phyloP scores from a whole-genome alignment of 2,113 vertebrate species.

The Solenodon paradoxus region DNA sequence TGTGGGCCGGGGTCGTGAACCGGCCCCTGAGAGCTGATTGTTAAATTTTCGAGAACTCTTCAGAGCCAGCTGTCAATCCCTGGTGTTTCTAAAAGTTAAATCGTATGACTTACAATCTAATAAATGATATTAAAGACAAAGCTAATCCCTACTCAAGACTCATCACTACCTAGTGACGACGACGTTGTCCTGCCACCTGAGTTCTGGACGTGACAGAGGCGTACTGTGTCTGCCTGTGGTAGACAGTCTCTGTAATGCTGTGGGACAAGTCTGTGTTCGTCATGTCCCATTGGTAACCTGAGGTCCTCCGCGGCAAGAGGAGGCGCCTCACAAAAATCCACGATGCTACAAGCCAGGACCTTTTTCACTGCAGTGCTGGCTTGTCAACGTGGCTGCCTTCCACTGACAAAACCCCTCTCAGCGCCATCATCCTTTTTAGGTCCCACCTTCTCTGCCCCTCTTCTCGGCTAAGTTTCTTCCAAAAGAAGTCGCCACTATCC shows the following conservation, averaged over 20 bases:
- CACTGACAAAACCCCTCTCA: background rate
- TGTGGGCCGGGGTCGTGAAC: background rate
- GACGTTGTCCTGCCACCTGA: background rate
- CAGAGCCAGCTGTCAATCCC: background rate
- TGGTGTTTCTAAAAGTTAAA: background rate
- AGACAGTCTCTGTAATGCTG: background rate
- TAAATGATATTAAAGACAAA: background rate
- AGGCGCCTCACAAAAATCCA: background rate
- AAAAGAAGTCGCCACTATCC: background rate
- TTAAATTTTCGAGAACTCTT: background rate
- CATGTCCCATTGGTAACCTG: background rate
- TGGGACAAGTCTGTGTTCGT: background rate
- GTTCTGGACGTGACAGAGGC: background rate
- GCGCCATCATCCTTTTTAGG: background rate
- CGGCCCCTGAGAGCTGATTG: background rate
- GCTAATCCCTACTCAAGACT: background rate
- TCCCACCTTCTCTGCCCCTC: background rate
- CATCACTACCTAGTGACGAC: background rate
- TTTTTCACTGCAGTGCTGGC: background rate
- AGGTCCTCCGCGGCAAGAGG: background rate
- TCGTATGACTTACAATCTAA: background rate
- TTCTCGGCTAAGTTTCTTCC: background rate
- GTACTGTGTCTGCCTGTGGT: accelerated
- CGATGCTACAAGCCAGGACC: background rate
- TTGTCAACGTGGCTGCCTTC: background rate